A percentile compares a stretch with the other conserved stretches of the same genome.
Conservation (phyloP, 2,888 invertebrate genomes). For the Teinopalpus imperialis region DNA sequence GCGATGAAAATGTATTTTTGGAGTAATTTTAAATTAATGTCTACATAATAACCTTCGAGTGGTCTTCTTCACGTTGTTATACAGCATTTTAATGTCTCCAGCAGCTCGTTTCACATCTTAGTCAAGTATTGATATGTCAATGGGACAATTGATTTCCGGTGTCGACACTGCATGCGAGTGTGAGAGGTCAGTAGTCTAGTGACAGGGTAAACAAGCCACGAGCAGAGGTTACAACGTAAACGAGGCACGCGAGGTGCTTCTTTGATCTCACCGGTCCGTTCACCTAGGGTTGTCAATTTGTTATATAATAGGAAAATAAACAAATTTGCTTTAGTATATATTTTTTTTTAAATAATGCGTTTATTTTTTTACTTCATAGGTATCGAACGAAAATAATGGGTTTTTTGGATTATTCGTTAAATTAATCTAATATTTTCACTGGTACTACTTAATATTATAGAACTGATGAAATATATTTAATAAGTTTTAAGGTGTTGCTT, state of each 20-base stretch:
- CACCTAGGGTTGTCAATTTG: constrained; percentile 50
- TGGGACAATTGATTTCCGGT: constrained; percentile 53
- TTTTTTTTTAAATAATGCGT: too few relatives aligned
- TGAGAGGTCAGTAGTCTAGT: constrained; percentile 59
- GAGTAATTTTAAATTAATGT: too few relatives aligned
- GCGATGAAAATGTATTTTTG: too few relatives aligned
- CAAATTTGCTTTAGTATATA: too few relatives aligned
- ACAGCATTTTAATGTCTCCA: not conserved
- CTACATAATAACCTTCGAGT: not conserved
- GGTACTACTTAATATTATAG: too few relatives aligned
- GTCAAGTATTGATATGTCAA: constrained; percentile 24
- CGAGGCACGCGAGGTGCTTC: constrained; percentile 57
- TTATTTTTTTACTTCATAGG: too few relatives aligned
- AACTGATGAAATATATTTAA: too few relatives aligned
- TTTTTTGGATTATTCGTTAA: too few relatives aligned
- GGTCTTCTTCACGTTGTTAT: not conserved
- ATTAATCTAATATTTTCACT: too few relatives aligned
- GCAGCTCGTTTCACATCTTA: constrained; percentile 2
- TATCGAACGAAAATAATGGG: too few relatives aligned
- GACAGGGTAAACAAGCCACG: constrained; percentile 55
- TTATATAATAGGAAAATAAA: not conserved
- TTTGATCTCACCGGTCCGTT: constrained; percentile 64
- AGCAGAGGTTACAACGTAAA: constrained; percentile 71
- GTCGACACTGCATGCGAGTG: constrained; percentile 32
- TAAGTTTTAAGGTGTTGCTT: too few relatives aligned